phyloP scores from a whole-genome alignment of 2,888 invertebrate genomes.

The Cheilosia urbana region DNA sequence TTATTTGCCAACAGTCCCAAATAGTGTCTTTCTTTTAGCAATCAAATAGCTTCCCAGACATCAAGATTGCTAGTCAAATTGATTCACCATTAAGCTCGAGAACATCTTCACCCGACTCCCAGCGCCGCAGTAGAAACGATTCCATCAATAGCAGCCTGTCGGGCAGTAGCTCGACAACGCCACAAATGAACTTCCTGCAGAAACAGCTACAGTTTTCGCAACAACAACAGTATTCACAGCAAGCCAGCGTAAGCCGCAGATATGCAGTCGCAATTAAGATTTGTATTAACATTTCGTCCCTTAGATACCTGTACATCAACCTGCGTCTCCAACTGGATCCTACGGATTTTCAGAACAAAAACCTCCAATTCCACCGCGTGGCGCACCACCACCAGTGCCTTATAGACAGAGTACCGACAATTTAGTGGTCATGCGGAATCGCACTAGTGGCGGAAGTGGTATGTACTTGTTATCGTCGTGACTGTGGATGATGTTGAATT shows the following conservation, averaged over 20 bases:
- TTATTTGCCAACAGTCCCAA: neutral
- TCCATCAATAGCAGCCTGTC: constrained; percentile 81
- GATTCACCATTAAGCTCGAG: constrained; percentile 85
- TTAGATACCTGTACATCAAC: constrained; percentile 76
- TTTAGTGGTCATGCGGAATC: constrained; percentile 81
- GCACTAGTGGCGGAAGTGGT: constrained; percentile 81
- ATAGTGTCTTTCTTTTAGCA: constrained; percentile 78
- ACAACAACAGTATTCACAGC: constrained; percentile 77
- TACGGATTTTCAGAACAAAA: constrained; percentile 83
- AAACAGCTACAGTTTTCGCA: constrained; percentile 82
- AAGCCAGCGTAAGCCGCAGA: constrained; percentile 59
- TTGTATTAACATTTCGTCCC: neutral
- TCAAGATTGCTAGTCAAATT: constrained; percentile 82
- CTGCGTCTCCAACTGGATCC: constrained; percentile 80
- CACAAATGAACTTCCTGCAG: constrained; percentile 85
- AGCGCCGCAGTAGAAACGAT: constrained; percentile 82
- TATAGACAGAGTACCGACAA: constrained; percentile 83
- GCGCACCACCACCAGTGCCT: constrained; percentile 86
- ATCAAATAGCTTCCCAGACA: constrained; percentile 83
- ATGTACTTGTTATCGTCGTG: constrained; percentile 22
- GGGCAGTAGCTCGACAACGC: constrained; percentile 83
- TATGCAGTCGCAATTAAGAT: neutral
- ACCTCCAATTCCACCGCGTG: constrained; percentile 86
- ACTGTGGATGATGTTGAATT: neutral
- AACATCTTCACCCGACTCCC: constrained; percentile 85